Evolutionary conservation across 1,140 invertebrate species (phyloP).

Genomic region (Solenopsis invicta): DNA sequence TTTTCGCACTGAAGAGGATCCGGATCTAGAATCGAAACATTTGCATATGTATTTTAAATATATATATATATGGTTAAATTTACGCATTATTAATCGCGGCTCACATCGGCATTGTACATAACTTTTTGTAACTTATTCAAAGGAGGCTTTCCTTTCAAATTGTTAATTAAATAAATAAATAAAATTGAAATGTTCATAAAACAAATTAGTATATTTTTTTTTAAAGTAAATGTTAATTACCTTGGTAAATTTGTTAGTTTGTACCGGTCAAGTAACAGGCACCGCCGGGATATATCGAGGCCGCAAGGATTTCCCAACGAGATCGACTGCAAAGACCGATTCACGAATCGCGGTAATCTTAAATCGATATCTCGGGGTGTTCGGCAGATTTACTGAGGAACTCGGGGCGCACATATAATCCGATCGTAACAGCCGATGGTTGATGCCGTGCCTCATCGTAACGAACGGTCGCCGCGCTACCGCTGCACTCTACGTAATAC

Average conservation of each 20-base stretch:
- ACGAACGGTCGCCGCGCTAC: constrained; percentile 55
- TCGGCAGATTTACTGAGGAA: constrained; percentile 59
- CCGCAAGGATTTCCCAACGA: constrained; percentile 6
- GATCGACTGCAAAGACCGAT: constrained; percentile 31
- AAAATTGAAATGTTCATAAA: not conserved
- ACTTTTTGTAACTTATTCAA: too few species aligned
- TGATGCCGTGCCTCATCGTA: constrained; percentile 64
- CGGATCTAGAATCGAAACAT: too few species aligned
- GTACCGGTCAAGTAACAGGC: not conserved
- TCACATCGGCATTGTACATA: too few species aligned
- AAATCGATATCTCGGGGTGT: constrained; percentile 62
- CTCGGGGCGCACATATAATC: constrained; percentile 56
- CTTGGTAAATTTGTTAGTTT: not conserved
- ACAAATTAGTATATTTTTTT: not conserved
- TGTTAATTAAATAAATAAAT: not conserved
- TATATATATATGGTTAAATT: too few species aligned
- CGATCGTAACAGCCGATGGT: constrained; percentile 60
- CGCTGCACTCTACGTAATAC: constrained; percentile 64
- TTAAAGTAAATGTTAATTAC: not conserved
- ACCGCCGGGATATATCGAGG: constrained; percentile 2
- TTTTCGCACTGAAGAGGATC: too few species aligned
- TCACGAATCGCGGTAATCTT: constrained; percentile 54
- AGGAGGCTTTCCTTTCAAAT: too few species aligned
- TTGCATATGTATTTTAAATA: too few species aligned
- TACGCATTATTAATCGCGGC: too few species aligned